A percentile compares a stretch with the other conserved stretches of the same genome.
Conservation (phyloP, 2,888 invertebrate genomes). For the Callimorpha dominula region DNA sequence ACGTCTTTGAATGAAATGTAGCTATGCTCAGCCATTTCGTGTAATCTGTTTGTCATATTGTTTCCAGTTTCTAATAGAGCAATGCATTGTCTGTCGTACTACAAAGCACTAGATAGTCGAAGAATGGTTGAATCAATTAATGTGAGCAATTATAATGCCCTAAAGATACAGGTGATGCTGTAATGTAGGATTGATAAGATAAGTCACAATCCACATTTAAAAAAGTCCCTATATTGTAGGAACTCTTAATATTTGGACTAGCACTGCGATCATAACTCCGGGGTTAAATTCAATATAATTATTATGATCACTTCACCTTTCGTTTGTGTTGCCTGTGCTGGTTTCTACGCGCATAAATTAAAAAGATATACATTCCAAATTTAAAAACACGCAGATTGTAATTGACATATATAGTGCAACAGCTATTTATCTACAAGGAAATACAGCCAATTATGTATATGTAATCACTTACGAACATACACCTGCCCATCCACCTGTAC, state of each 20-base stretch:
- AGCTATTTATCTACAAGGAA: conserved; percentile 7
- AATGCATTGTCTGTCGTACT: too few species aligned
- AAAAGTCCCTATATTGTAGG: too few species aligned
- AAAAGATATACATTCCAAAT: neutral
- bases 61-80: too few species aligned
- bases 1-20: neutral
- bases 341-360: neutral
- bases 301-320: neutral
- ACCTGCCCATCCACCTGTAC: conserved; percentile 41
- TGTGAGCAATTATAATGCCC: too few species aligned
- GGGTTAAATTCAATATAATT: neutral
- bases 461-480: conserved; percentile 16
- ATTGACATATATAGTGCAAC: conserved; percentile 9
- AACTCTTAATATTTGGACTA: neutral
- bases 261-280: neutral
- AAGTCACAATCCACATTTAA: too few species aligned
- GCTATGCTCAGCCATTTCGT: neutral
- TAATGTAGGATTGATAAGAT: too few species aligned
- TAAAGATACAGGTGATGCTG: too few species aligned
- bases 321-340: neutral
- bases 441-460: conserved; percentile 6
- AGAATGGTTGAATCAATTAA: too few species aligned
- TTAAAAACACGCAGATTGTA: neutral
- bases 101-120: too few species aligned
- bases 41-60: too few species aligned